A percentile compares a stretch with the other conserved stretches of the same genome.
These are phyloP conservation scores for Syngnathus rostellatus DNA, from an alignment of 2,797 vertebrate species.

Conservation along the genomic window DNA sequence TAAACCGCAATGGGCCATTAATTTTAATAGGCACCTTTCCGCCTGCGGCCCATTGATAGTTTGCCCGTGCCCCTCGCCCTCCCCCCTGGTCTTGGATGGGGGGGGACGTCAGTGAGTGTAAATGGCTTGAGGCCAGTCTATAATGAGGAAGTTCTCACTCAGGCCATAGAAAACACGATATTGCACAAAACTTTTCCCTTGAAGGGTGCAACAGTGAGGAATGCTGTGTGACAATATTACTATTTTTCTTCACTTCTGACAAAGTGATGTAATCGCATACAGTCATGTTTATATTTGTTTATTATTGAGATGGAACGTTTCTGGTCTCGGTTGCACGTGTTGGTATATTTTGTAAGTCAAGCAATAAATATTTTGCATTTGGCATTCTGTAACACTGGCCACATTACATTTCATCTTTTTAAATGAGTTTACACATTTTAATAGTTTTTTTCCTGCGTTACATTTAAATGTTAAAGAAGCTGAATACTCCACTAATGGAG, in stretches of 20 bases:
- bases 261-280: slow-evolving; percentile 2
- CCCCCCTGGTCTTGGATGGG: slow-evolving; percentile 17
- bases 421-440: no score
- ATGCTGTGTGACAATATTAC: neutral
- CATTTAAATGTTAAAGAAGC: no score
- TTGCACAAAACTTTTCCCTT: neutral
- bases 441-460: neutral
- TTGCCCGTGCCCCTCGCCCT: slow-evolving; percentile 13
- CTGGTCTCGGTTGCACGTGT: no score
- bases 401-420: no score
- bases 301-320: neutral
- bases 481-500: no score
- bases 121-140: slow-evolving; percentile 35
- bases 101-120: slow-evolving; percentile 24
- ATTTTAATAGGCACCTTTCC: slow-evolving; percentile 64
- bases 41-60: slow-evolving; percentile 35
- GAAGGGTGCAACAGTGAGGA: slow-evolving; percentile 16
- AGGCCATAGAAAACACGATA: neutral
- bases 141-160: slow-evolving; percentile 41
- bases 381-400: no score
- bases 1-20: slow-evolving; percentile 52
- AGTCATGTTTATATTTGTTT: neutral
- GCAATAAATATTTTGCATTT: no score
- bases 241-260: neutral
- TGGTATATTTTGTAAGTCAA: no score